Conservation (phyloP, 2,113 vertebrate species). For the Budorcas taxicolor region DNA sequence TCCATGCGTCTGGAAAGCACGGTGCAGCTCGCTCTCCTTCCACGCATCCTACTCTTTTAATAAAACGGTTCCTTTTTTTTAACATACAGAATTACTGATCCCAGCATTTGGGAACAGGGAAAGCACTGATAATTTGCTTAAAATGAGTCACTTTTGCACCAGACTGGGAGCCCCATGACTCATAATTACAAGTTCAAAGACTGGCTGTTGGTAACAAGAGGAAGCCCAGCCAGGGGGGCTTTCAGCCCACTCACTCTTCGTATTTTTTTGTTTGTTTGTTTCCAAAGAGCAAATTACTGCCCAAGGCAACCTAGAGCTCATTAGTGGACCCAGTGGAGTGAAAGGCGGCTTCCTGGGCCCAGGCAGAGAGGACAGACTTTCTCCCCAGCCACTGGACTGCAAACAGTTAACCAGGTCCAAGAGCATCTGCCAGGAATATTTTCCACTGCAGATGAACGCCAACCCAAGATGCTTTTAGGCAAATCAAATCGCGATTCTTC, state of each 20-base stretch:
- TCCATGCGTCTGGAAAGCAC: conserved; percentile 47
- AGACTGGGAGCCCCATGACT: conserved; percentile 56
- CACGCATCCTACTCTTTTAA: conserved; percentile 38
- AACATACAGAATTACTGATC: conserved; percentile 43
- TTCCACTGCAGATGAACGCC: neutral
- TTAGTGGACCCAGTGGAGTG: conserved; percentile 24
- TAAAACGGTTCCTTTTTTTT: conserved; percentile 42
- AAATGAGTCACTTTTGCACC: conserved; percentile 51
- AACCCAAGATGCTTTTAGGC: neutral
- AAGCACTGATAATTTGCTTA: conserved; percentile 67
- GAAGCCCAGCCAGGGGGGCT: conserved; percentile 30
- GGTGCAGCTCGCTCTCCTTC: neutral
- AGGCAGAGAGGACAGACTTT: neutral
- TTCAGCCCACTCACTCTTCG: neutral
- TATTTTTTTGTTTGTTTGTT: conserved; percentile 28
- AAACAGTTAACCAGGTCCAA: neutral
- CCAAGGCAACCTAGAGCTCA: neutral
- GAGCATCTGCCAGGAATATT: neutral
- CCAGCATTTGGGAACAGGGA: conserved; percentile 58
- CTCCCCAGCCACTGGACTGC: neutral
- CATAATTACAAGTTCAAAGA: conserved; percentile 70
- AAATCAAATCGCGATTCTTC: neutral
- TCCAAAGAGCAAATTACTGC: conserved; percentile 35
- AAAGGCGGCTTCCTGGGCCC: conserved; percentile 3
- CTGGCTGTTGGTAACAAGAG: conserved; percentile 47